Evolutionary conservation across 2,797 vertebrate species (phyloP).

Genomic region (Erpetoichthys calabaricus): DNA sequence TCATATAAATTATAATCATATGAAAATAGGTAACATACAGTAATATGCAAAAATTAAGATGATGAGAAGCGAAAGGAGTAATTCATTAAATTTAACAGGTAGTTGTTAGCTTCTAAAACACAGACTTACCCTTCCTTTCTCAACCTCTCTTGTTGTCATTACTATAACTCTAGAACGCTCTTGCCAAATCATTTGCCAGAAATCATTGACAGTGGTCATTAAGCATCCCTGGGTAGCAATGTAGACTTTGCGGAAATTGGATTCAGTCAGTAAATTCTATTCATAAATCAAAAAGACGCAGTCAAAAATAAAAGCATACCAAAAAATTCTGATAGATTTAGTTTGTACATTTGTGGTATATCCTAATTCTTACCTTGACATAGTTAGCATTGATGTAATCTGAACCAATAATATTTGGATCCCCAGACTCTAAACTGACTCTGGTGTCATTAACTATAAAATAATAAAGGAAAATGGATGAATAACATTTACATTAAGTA

Average conservation of each 20-base stretch:
- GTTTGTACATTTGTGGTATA: too few relatives aligned
- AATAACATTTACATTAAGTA: not conserved
- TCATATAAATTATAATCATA: too few relatives aligned
- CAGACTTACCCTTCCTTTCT: slow-evolving; percentile 81
- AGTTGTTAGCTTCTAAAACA: not conserved
- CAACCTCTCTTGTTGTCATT: slow-evolving; percentile 91
- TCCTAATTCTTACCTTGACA: slow-evolving; percentile 69
- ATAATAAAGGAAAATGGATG: not conserved
- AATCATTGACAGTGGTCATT: slow-evolving; percentile 68
- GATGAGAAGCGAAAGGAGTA: too few relatives aligned
- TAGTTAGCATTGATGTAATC: slow-evolving; percentile 96
- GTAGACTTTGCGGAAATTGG: slow-evolving; percentile 57
- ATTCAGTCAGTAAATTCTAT: slow-evolving; percentile 21
- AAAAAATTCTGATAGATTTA: too few relatives aligned
- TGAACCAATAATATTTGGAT: slow-evolving; percentile 62
- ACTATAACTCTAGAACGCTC: slow-evolving; percentile 74
- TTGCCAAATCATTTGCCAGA: slow-evolving; percentile 97
- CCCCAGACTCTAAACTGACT: slow-evolving; percentile 58
- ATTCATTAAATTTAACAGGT: not conserved
- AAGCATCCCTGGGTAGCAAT: slow-evolving; percentile 90
- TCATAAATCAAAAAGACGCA: not conserved
- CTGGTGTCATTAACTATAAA: slow-evolving; percentile 78
- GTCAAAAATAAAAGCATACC: not conserved
- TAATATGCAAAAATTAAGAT: too few relatives aligned
- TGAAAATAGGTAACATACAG: too few relatives aligned